Conservation (phyloP, 2,113 vertebrate species). For the Cebidichthys violaceus region DNA sequence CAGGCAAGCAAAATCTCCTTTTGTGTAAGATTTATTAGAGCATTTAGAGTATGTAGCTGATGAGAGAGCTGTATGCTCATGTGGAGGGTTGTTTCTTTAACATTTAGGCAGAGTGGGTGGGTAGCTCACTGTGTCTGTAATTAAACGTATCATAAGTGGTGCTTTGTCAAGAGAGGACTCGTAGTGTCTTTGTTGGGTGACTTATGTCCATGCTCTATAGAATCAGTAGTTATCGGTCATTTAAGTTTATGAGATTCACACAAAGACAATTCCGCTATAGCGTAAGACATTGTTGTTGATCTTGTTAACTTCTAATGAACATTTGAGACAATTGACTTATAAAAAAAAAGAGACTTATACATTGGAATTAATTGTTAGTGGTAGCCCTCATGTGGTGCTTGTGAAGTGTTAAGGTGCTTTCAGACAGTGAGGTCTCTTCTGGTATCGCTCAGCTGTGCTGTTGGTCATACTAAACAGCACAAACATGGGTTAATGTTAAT, state of each 20-base stretch:
- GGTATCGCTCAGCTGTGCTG: neutral
- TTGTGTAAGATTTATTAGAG: constrained; percentile 6
- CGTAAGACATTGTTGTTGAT: neutral
- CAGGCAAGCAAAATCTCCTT: neutral
- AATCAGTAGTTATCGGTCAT: neutral
- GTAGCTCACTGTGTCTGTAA: neutral
- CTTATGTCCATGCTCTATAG: neutral
- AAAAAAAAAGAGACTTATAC: neutral
- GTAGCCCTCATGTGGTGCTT: neutral
- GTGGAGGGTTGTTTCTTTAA: neutral
- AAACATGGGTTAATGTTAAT: constrained; percentile 19
- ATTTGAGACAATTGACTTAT: neutral
- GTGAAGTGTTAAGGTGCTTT: neutral
- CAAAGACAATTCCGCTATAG: neutral
- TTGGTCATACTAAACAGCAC: neutral
- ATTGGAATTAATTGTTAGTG: neutral
- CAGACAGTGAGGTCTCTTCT: neutral
- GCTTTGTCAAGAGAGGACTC: neutral
- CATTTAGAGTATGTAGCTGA: constrained; percentile 4
- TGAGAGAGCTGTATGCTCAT: neutral
- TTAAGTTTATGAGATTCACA: neutral
- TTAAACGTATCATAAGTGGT: neutral
- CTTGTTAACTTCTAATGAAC: neutral
- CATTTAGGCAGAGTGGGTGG: neutral
- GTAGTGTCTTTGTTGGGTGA: neutral